Evolutionary conservation across 2,888 invertebrate species (phyloP), one percentile per base, ranked within the genome.

Genomic region (Arenicola marina): DNA sequence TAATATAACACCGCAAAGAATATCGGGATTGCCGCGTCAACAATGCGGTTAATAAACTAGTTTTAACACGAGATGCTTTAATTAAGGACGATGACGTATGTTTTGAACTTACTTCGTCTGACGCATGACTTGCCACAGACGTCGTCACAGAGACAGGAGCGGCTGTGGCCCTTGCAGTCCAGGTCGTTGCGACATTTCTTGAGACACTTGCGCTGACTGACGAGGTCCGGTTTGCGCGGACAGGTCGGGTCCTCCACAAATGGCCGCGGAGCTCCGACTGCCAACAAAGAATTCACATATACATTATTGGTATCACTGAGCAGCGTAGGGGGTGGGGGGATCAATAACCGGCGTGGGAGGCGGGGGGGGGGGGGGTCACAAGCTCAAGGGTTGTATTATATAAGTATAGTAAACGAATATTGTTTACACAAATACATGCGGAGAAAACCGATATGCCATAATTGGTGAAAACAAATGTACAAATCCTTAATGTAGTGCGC

Each of bases 111-210:
- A 94, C 95, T 93, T 83, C 95, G 95, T 83, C 97, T 96, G 73
- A 98, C 95, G 84, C 98, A 99, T 59, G 95, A 95, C 89, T 94
- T 91, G 62, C 98, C 98, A 79, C 98, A 98, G 1, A 83, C 83
- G 54, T 96, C 97, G 80, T 99, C 98, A 82, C 98, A 99, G 67
- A 95, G 87, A 81, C 98, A 99, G 80, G 94, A 91, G 86, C 96
- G 95, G 86, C 93, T 92, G 85, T 93, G 92, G 80, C 95, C 95
- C 84, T 95, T 94, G 84, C 98, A 98, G 83, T 97, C 96, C 79
- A 92, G 92, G 79, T 97, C 95, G 0, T 91, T 91, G 0, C 91
- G 92, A 81, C 97, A 98, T 82, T 94, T 94, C 67, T 95, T 88
- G 66, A 95, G 87, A 84, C 95, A 95, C 46, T 68, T 63, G 33